A percentile compares a stretch with the other conserved stretches of the same genome.
phyloP scores from a whole-genome alignment of 2,113 vertebrate genomes.

The Laticauda colubrina region DNA sequence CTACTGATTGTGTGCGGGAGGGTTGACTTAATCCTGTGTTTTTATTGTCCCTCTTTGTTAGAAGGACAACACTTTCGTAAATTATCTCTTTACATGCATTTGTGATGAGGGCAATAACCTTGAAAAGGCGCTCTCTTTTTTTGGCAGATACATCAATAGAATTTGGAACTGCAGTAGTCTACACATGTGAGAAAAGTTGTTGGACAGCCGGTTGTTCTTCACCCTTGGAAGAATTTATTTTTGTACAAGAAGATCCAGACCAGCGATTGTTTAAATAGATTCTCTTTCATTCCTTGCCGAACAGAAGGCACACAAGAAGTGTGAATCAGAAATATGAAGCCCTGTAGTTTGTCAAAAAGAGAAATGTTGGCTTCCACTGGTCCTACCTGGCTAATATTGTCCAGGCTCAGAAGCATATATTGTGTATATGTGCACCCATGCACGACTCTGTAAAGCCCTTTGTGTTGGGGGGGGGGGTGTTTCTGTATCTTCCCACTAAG shows the following conservation, averaged over 20 bases:
- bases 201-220: conserved; percentile 69
- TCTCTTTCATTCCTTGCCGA: conserved; percentile 34
- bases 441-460: not conserved
- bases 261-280: conserved; percentile 78
- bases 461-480: not conserved
- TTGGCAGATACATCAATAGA: conserved; percentile 74
- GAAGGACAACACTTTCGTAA: not conserved
- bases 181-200: conserved; percentile 82
- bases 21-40: not conserved
- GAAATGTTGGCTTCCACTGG: not conserved
- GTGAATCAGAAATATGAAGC: not conserved
- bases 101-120: not conserved
- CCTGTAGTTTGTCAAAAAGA: not conserved
- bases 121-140: not conserved
- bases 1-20: not conserved
- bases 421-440: not conserved
- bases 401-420: not conserved
- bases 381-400: not conserved
- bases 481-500: not conserved
- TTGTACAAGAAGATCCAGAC: conserved; percentile 84
- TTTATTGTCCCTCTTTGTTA: not conserved
- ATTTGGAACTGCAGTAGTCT: conserved; percentile 80
- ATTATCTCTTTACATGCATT: not conserved
- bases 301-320: conserved; percentile 27
- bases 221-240: conserved; percentile 76